Evolutionary conservation across 2,113 vertebrate species (phyloP), one percentile per base, ranked within the genome.

Genomic region (Climacteris rufus): DNA sequence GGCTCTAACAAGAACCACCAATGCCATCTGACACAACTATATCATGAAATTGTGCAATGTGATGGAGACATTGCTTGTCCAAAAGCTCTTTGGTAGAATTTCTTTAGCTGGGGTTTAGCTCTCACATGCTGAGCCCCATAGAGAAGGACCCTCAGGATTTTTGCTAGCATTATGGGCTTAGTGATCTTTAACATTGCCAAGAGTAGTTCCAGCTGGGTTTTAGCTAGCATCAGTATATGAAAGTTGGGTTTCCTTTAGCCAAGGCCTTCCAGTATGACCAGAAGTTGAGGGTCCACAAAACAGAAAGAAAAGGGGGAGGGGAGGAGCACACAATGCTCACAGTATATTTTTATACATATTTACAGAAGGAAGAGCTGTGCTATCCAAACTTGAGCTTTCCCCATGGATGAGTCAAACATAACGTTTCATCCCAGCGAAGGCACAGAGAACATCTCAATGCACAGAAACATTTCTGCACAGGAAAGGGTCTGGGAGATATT

Each of bases 341-440:
- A 93, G 83, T 91, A 19, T 97, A 92, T 96, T 96, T 96, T 89
- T 97, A 93, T 93, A 87, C 96, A 60, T 95, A 57, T 90, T 97
- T 95, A 64, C 94, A 98, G 97, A 96, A 96, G 79, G 97, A 96
- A 97, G 81, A 96, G 60, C 79, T 81, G 79, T 86, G 93, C 72
- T 93, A 97, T 84, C 93, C 89, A 91, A 89, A 85, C 68, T 95
- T 61, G 54, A 90, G 91, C 81, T 90, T 87, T 90, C 94, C 95
- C 80, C 94, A 98, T 98, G 98, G 97, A 97, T 87, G 96, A 89
- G 65, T 53, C 93, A 57, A 98, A 97, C n/a, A 33, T 79, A 88
- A 98, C 92, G 18, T 91, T 96, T 13, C 79, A 88, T 35, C 87
- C 63, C 22, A 94, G 70, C 14, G 93, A 95, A 94, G 93, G 70